Base-by-base conservation (phyloP, 2,797 vertebrate species). In the Brachyrhaphis roseni region DNA sequence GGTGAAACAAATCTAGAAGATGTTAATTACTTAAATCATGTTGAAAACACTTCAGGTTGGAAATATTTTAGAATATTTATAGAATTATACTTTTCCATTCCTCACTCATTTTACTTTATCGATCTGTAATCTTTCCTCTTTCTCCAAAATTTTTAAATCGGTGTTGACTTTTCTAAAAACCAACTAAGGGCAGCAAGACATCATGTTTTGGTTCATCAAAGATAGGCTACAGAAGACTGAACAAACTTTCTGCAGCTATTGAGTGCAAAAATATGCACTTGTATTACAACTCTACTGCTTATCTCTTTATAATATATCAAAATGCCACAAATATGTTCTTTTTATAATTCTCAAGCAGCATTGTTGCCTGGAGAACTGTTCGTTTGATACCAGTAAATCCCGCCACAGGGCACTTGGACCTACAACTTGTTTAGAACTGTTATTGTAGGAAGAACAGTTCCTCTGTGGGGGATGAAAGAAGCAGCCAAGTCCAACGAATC, bases 401-500 rank as follows among this genome's bases (percentile, higher is more conserved):
- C 71, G 45, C 76, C 79, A 79, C 72, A 34, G 55, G 87, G 57
- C 83, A 90, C 76, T 72, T 78, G 78, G 78, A 87, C 72, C 74
- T 87, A 74, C 83, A 72, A 46, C 84, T 88, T 91, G 76, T 87
- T 88, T 84, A 84, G 86, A 86, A 88, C 86, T 51, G 6, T n/a
- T 85, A 82, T 86, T 81, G 78, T 81, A 82, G 75, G 77, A 86
- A 71, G 78, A 90, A 79, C 66, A 78, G 74, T 87, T 83, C 76
- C 85, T 86, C 82, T 86, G 76, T 75, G 84, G 78, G 86, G 86
- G 81, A 81, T 88, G 70, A 88, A 89, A 79, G 51, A 87, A 72
- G 36, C 79, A 78, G 86, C 87, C 89, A 82, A 88, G 84, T 86
- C 75, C 89, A 90, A 89, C 80, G 28, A 73, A 51, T 83, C 82